Conservation (phyloP, 2,113 vertebrate species). For the Sisor rabdophorus region DNA sequence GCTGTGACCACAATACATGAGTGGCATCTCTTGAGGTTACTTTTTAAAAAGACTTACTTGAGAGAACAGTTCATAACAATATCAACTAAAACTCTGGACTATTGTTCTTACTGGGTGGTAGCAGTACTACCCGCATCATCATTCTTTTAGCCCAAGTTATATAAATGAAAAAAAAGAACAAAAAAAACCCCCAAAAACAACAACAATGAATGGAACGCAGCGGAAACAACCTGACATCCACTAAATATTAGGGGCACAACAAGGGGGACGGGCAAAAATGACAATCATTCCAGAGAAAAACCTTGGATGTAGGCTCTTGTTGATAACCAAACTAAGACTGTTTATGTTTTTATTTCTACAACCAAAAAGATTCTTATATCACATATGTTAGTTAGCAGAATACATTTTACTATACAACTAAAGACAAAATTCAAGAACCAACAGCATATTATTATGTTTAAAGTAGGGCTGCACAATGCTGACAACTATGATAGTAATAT, state of each 20-base stretch:
- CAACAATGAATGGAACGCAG: too few species aligned
- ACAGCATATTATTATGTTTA: conserved; percentile 8
- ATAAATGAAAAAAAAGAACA: neutral
- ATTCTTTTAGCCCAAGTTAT: neutral
- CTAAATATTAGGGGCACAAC: too few species aligned
- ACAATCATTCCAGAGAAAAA: too few species aligned
- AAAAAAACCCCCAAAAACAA: too few species aligned
- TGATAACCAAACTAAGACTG: too few species aligned
- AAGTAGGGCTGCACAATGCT: conserved; percentile 7
- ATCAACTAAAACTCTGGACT: neutral
- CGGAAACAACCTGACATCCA: too few species aligned
- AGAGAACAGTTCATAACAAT: neutral
- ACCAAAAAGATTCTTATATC: too few species aligned
- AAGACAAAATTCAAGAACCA: neutral
- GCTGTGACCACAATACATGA: conserved; percentile 6
- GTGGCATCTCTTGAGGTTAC: neutral
- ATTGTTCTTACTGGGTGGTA: neutral
- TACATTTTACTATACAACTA: too few species aligned
- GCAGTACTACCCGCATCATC: neutral
- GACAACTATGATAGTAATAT: neutral
- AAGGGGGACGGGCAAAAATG: too few species aligned
- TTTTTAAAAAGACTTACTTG: conserved; percentile 1
- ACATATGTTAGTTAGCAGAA: too few species aligned
- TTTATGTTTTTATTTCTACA: too few species aligned
- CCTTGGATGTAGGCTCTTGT: too few species aligned